These are phyloP conservation scores for Corella eumyota DNA, from an alignment of 23 tunicate genomes.

Conservation along the genomic window DNA sequence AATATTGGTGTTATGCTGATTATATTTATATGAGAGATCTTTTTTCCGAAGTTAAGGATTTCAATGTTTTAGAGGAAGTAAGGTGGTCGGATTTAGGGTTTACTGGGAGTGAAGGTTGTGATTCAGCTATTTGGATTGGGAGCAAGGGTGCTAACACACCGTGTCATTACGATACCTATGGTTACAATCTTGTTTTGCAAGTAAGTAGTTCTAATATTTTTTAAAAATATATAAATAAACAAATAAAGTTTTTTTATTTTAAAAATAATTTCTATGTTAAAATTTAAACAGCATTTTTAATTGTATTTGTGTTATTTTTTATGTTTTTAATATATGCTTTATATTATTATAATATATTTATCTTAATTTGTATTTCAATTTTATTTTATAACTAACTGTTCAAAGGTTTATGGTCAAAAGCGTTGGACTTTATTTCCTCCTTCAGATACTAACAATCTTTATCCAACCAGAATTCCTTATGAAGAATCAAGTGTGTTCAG, in stretches of 20 bases:
- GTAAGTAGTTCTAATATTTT: constrained; percentile 22
- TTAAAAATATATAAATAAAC: too few relatives aligned
- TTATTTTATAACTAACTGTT: too few relatives aligned
- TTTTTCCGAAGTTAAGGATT: constrained; percentile 17
- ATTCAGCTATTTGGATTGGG: constrained; percentile 83
- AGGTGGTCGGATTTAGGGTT: constrained; percentile 17
- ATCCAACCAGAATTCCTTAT: constrained; percentile 86
- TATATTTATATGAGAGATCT: constrained; percentile 68
- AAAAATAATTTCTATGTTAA: too few relatives aligned
- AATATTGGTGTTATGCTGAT: constrained; percentile 79
- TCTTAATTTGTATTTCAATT: too few relatives aligned
- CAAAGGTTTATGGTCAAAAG: constrained; percentile 67
- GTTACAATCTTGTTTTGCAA: constrained; percentile 77
- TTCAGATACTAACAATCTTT: constrained; percentile 29
- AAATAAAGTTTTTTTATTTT: too few relatives aligned
- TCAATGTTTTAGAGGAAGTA: constrained; percentile 5
- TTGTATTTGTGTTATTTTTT: too few relatives aligned
- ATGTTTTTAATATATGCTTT: too few relatives aligned
- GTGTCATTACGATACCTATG: constrained; percentile 87
- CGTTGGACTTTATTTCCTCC: constrained; percentile 85
- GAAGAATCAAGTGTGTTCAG: constrained; percentile 93
- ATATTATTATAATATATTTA: too few relatives aligned
- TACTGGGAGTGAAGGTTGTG: constrained; percentile 39
- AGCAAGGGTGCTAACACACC: constrained; percentile 63
- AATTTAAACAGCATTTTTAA: too few relatives aligned